phyloP scores from a whole-genome alignment of 2,888 invertebrate genomes.

The Hydroisotoma schaefferi region DNA sequence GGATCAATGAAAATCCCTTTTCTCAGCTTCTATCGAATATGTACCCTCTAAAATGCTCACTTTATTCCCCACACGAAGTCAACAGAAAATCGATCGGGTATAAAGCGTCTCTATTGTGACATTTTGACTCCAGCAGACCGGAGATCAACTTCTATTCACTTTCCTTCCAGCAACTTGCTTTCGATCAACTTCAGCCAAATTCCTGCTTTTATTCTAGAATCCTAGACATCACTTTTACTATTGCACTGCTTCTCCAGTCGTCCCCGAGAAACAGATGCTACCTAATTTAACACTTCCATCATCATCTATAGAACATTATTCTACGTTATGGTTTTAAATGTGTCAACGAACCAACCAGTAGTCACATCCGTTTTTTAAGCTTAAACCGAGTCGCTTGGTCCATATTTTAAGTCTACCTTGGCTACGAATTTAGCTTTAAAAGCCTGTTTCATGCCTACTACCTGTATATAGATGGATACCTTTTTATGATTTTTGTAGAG shows the following conservation, averaged over 20 bases:
- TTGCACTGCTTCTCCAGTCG: constrained; percentile 5
- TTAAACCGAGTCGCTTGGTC: not conserved
- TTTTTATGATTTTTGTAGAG: too few relatives aligned
- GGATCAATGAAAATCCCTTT: constrained; percentile 38
- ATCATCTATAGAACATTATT: constrained; percentile 15
- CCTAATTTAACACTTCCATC: constrained; percentile 35
- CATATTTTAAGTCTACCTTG: too few relatives aligned
- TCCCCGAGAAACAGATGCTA: constrained; percentile 42
- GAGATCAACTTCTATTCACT: constrained; percentile 24
- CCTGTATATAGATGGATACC: too few relatives aligned
- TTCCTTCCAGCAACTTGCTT: constrained; percentile 17
- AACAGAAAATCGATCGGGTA: constrained; percentile 32
- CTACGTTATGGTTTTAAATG: constrained; percentile 16
- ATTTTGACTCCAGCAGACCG: constrained; percentile 46
- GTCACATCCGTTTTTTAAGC: not conserved
- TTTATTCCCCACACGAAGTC: constrained; percentile 28
- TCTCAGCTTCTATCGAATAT: constrained; percentile 28
- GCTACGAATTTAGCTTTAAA: too few relatives aligned
- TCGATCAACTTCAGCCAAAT: constrained; percentile 3
- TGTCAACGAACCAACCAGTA: constrained; percentile 16
- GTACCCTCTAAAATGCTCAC: constrained; percentile 34
- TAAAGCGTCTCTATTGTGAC: constrained; percentile 43
- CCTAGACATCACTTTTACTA: too few relatives aligned
- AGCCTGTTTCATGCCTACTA: too few relatives aligned
- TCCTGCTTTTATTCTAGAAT: too few relatives aligned